Base-by-base conservation (phyloP, 2,113 vertebrate genomes). In the Lagopus muta region DNA sequence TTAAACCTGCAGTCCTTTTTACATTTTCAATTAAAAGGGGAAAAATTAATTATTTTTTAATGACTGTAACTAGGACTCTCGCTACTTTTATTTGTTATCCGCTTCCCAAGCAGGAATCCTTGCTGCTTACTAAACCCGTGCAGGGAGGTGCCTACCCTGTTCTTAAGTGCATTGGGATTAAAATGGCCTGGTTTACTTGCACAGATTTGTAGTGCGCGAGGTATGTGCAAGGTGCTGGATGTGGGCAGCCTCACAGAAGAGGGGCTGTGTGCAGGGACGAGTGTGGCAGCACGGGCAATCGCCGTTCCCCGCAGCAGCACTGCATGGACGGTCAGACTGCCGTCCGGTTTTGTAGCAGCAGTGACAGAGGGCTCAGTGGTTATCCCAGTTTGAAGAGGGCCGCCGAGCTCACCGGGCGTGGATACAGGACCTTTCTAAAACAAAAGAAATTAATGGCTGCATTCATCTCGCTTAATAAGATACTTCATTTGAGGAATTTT, bases 11-110 rank as follows among this genome's bases (percentile, higher is more conserved):
- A 94, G 95, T 96, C 94, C 94, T 96, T 97, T 96, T 92, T 96
- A 95, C 87, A 80, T 96, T 97, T 97, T 93, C 88, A 87, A 96
- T 97, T 97, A 97, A 97, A 97, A 97, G 78, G 94, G 95, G 93
- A 92, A 84, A 90, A 93, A 92, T 65, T 88, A 86, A 86, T 88
- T 97, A 92, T 97, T 97, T 97, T 95, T 95, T 90, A 80, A 94
- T 95, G 88, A 77, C 82, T 96, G 66, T 82, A 87, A 94, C 20
- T 82, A 96, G 94, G 90, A 93, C 83, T 94, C 85, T 92, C 66
- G 70, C 80, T 81, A 92, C 48, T 83, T 91, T 96, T 82, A 47
- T 96, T 96, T 89, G 55, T 83, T 30, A 92, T 6, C 55, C 27
- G 13, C 61, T 91, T 84, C 66, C 93, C 52, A 67, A 80, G 70